These are phyloP conservation scores for Drosophila macrospina DNA, from an alignment of 2,888 invertebrate genomes.

Conservation along the genomic window DNA sequence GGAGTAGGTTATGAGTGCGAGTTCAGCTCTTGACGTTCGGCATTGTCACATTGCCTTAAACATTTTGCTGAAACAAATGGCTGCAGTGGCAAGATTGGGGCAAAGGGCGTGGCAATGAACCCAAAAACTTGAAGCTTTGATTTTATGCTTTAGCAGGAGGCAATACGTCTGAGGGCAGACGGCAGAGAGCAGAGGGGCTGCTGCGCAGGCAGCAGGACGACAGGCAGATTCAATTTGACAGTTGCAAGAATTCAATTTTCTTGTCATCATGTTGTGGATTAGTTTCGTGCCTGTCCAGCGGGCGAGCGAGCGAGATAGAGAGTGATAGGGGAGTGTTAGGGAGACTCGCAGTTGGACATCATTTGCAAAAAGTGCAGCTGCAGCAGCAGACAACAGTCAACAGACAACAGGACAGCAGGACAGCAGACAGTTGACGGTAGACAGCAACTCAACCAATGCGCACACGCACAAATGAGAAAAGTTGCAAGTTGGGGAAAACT, in stretches of 20 bases:
- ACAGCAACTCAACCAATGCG: conserved; percentile 63
- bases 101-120: conserved; percentile 12
- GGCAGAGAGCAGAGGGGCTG: background rate
- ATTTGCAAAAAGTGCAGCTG: conserved; percentile 58
- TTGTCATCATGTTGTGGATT: conserved; percentile 81
- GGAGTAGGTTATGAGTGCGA: conserved; percentile 1
- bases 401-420: conserved; percentile 5
- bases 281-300: conserved; percentile 68
- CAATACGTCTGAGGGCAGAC: too few species aligned
- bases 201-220: conserved; percentile 27
- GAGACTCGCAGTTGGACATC: conserved; percentile 60
- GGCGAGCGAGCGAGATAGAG: conserved; percentile 2
- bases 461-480: conserved; percentile 80
- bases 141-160: conserved; percentile 40
- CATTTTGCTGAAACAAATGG: conserved; percentile 42
- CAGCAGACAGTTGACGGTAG: conserved; percentile 3
- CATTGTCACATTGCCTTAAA: conserved; percentile 48
- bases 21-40: conserved; percentile 53
- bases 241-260: conserved; percentile 81
- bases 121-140: conserved; percentile 61
- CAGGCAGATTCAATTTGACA: conserved; percentile 79
- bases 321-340: background rate
- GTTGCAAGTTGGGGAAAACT: conserved; percentile 66
- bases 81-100: background rate
- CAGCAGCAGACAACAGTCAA: conserved; percentile 28